Evolutionary conservation across 2,113 vertebrate genomes (phyloP), one percentile per base, ranked within the genome.

Genomic region (Thunnus thynnus): DNA sequence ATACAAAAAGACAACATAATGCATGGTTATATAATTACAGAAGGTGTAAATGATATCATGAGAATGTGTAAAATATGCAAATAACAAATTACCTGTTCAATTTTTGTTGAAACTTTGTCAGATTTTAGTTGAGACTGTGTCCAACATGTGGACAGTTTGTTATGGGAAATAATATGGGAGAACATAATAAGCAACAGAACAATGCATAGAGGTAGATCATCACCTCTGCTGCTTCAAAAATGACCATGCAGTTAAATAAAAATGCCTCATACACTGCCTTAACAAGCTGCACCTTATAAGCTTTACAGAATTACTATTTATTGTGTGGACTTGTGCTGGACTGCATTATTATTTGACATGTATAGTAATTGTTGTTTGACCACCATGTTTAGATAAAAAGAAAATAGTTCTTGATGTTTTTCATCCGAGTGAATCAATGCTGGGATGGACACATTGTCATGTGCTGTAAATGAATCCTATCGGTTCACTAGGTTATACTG

Each of bases 21-120:
- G 7, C 7, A 41, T 41, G 20, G 36, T 32, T 52, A n/a, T 13
- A 72, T 74, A 36, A 82, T 71, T 71, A 67, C 51, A 62, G 1
- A 1, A 1, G 25, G 18, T 50, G 64, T 41, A 2, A 13, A 56
- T 27, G 67, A 67, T 41, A 41, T 41, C 36, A 68, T 14, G 14
- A 32, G 62, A 61, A 78, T 16, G 30, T 11, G 11, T 47, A 22
- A 72, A 78, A 62, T 55, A 78, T 71, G 60, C 20, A 63, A 74
- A 22, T 54, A 18, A 67, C 32, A 22, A 36, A 36, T 36, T 60
- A 25, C 30, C 25, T 56, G 4, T 48, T 55, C 14, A 54, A 17
- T 27, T 67, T 58, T 51, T 30, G 32, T 22, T 18, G 11, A 76
- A 18, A 27, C 30, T n/a, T n/a, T 25, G 48, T 76, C 46, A 22